Base-by-base conservation (phyloP, 37 sponge, comb jelly and placozoan species). In the Eunapius fragilis region DNA sequence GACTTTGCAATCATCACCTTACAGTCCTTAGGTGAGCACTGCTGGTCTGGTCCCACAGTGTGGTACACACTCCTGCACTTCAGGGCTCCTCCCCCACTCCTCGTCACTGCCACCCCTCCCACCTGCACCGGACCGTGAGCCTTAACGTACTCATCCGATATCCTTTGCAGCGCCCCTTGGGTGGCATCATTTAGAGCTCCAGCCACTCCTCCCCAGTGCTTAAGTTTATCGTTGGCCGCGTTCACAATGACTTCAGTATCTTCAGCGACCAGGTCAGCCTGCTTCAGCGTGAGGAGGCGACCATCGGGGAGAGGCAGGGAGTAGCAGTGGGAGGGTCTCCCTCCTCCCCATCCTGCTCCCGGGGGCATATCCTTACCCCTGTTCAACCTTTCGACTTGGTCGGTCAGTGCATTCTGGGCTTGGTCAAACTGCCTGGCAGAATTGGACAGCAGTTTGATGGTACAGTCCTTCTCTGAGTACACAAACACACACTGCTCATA, bases 131-230 rank as follows among this genome's bases (percentile, higher is more conserved):
- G 37, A 27, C 78, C 74, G 11, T 70, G 31, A 41, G 50, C 34
- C 26, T 31, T 71, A 19, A 80, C 72, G 22, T 83, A 68, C 22
- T 2, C 58, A 12, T 80, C 70, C 2, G 85, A 89, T 14, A 75
- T 32, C 50, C 23, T 79, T 69, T 89, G 88, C 67, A 93, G 72
- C 34, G 37, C 82, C 19, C 85, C 84, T 48, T 76, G 24, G 71
- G 90, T 90, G 35, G 94, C 94, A 45, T 37, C 35, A 85, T 85
- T 70, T 10, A 94, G 76, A 24, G 94, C 94, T 31, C 68, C 83
- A 9, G 94, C 94, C 24, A 94, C 91, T 25, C 94, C 94, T 45
- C 85, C 91, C n/a, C 68, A 79, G 70, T 90, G 94, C 30, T 71
- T 31, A 0, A 94, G 82, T 13, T 35, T 28, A 0, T 35, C 68